Base-by-base conservation (phyloP, 2,888 invertebrate species). In the Ennomos erosarius region DNA sequence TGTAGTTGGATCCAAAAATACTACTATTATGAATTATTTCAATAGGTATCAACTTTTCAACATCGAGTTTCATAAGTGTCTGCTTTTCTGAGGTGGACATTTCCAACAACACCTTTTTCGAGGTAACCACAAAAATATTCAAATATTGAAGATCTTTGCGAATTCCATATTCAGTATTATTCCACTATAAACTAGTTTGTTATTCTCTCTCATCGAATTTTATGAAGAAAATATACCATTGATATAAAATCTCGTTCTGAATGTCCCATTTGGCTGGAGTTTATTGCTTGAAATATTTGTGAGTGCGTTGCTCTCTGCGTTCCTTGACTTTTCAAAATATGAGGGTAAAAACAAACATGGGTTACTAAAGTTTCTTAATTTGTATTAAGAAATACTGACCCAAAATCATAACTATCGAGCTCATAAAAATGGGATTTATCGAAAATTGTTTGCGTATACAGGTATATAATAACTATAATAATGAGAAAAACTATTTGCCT, bases 131-230 rank as follows among this genome's bases (percentile, higher is more conserved):
- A 42, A 11, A 43, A 35, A 34, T 33, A 56, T 1, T 42, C 13
- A 42, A 54, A 54, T 26, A 59, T 36, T 34, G 33, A 53, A 46
- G 9, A 12, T 11, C 12, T 12, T 13, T 40, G 39, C 36, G 10
- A 54, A 42, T 55, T 37, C 43, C 38, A 45, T 54, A 55, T 62
- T 62, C 61, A 58, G 49, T 53, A 46, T 55, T 51, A 55, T 52
- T 44, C 53, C 51, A 51, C 44, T 16, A 62, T 64, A 66, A 65
- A 69, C 57, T 53, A 62, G 66, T 68, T 64, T 69, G 54, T 60
- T 68, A 64, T 66, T 68, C 43, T 59, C 55, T 42, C 9, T 45
- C 26, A 10, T 37, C 42, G 12, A 46, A 44, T 53, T 67, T 67
- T 66, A 67, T 62, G 61, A 53, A 56, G 57, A 45, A 56, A 58